phyloP scores from a whole-genome alignment of 23 tunicate species.

The Aplidium turbinatum region DNA sequence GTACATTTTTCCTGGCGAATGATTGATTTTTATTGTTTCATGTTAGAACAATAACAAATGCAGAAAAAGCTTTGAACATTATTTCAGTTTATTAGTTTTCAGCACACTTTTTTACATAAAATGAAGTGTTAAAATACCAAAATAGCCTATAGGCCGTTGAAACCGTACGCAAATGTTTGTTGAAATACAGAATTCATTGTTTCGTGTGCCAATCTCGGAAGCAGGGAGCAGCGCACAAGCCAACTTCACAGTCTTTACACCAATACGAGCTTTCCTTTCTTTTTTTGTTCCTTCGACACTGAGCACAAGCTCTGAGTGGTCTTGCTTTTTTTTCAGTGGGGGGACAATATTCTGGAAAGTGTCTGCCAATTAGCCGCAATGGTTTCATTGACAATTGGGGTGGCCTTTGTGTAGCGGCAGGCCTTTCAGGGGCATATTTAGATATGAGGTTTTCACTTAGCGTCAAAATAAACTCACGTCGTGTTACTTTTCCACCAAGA shows the following conservation, averaged over 20 bases:
- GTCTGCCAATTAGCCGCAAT: neutral
- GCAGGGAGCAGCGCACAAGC: conserved; percentile 11
- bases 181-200: too few species aligned
- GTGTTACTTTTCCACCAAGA: conserved; percentile 1
- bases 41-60: too few species aligned
- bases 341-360: conserved; percentile 20
- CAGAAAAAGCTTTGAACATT: too few species aligned
- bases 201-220: conserved; percentile 6
- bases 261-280: conserved; percentile 13
- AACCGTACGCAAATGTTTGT: too few species aligned
- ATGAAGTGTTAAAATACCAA: too few species aligned
- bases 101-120: too few species aligned
- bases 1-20: too few species aligned
- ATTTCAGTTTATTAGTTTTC: too few species aligned
- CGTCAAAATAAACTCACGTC: conserved; percentile 15
- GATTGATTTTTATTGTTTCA: too few species aligned
- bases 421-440: neutral
- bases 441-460: neutral
- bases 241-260: conserved; percentile 17
- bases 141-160: too few species aligned
- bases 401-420: neutral
- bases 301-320: conserved; percentile 10
- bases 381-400: neutral
- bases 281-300: conserved; percentile 1
- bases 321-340: conserved; percentile 6